phyloP scores from a whole-genome alignment of 2,113 vertebrate genomes.

The Notechis scutatus region DNA sequence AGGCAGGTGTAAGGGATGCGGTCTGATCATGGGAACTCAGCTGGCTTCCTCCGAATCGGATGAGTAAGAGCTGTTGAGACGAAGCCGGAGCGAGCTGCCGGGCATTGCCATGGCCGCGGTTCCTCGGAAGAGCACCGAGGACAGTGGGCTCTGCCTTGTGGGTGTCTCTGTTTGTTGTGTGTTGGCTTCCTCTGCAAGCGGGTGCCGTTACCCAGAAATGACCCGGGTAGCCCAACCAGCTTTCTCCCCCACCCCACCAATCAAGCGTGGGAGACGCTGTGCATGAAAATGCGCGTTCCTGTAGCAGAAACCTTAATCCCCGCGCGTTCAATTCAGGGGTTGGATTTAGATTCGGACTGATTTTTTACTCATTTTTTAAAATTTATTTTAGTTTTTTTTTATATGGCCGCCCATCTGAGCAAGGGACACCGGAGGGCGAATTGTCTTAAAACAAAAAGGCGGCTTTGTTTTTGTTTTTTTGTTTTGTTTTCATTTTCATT shows the following conservation, averaged over 20 bases:
- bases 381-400: too few relatives aligned
- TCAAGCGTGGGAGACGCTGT: neutral
- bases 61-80: neutral
- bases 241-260: neutral
- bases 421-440: too few relatives aligned
- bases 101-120: neutral
- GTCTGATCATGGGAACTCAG: neutral
- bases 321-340: too few relatives aligned
- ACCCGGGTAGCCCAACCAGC: neutral
- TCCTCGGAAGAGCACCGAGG: neutral
- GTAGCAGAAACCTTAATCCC: too few relatives aligned
- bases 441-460: neutral
- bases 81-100: too few relatives aligned
- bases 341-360: too few relatives aligned
- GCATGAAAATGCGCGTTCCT: neutral
- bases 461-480: too few relatives aligned
- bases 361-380: too few relatives aligned
- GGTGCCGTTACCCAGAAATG: neutral
- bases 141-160: neutral
- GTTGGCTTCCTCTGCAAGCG: neutral
- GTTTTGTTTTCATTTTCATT: too few relatives aligned
- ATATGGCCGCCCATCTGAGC: neutral
- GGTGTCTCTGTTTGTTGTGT: too few relatives aligned
- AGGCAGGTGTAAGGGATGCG: slow-evolving; percentile 6
- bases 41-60: slow-evolving; percentile 3